phyloP scores from a whole-genome alignment of 2,797 vertebrate genomes.

The Crocodylus rhombifer region DNA sequence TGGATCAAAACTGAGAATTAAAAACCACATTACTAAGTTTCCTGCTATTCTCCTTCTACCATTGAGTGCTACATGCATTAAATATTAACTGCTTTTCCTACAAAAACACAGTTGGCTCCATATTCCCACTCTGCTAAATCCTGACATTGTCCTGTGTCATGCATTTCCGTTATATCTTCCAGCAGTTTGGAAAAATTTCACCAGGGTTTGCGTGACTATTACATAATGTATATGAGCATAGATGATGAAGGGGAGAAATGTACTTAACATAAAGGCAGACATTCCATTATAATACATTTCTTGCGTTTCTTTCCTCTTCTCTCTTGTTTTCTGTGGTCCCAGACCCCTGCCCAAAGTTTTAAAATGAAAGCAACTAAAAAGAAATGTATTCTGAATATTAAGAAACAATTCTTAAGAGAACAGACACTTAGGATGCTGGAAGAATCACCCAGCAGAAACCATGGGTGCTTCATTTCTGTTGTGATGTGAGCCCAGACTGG shows the following conservation, averaged over 20 bases:
- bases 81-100: neutral
- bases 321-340: neutral
- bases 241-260: too few relatives aligned
- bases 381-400: neutral
- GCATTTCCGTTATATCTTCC: rapidly evolving
- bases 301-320: neutral
- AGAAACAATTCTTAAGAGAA: neutral
- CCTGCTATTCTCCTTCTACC: conserved; percentile 44
- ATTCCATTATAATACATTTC: rapidly evolving
- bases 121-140: neutral
- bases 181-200: neutral
- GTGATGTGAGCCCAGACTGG: too few relatives aligned
- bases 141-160: neutral
- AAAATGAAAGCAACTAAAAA: neutral
- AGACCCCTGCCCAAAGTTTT: neutral
- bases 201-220: neutral
- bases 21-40: neutral
- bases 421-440: neutral
- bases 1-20: neutral
- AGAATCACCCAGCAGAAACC: neutral
- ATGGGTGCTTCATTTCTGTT: neutral
- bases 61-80: neutral
- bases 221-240: neutral
- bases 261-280: rapidly evolving
- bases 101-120: neutral